These are phyloP conservation scores for Dendrocincla tyrannina DNA, from an alignment of 2,797 vertebrate genomes.

Conservation along the genomic window DNA sequence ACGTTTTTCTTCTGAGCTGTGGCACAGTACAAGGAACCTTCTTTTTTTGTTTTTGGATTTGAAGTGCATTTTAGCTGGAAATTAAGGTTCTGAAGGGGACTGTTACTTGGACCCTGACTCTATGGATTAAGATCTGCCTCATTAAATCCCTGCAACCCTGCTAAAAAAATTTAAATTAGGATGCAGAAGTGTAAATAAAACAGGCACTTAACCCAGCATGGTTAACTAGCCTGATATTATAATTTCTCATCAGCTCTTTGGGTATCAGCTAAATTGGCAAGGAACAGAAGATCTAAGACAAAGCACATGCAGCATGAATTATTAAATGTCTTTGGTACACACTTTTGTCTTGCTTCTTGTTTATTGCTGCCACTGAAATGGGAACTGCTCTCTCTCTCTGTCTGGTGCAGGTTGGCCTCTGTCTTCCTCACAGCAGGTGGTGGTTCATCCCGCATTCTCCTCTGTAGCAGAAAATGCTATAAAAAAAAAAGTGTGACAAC, in stretches of 20 bases:
- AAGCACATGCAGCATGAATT: background rate
- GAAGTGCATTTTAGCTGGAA: background rate
- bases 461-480: background rate
- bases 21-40: background rate
- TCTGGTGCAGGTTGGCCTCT: background rate
- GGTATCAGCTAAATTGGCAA: background rate
- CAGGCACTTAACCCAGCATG: background rate
- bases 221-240: background rate
- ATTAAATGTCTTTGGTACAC: background rate
- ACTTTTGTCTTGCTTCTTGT: background rate
- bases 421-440: background rate
- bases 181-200: constrained; percentile 39
- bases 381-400: background rate
- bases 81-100: background rate
- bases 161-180: constrained; percentile 45
- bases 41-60: background rate
- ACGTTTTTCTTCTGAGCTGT: background rate
- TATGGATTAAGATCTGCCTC: constrained; percentile 19
- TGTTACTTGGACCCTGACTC: background rate
- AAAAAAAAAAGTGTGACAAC: background rate
- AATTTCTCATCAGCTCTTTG: constrained; percentile 4
- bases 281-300: background rate
- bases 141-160: constrained; percentile 25
- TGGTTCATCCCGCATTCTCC: background rate
- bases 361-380: background rate